A percentile compares a stretch with the other conserved stretches of the same genome.
Evolutionary conservation across 2,888 invertebrate genomes (phyloP).

Genomic region (Crematogaster levior): DNA sequence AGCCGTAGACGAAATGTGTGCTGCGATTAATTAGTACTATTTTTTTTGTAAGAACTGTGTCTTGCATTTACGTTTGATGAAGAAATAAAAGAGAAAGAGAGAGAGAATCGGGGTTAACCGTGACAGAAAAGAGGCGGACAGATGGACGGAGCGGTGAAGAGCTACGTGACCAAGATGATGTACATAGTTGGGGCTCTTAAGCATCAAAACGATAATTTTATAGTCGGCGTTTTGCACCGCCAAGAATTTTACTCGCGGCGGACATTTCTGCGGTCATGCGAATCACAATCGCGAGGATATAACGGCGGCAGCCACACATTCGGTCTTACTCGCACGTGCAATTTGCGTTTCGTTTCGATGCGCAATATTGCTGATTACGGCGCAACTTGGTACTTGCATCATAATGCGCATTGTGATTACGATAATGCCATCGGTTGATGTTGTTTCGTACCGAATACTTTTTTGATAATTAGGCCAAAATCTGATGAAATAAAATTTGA

Average conservation of each 20-base stretch:
- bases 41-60: constrained; percentile 29
- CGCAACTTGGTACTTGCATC: constrained; percentile 19
- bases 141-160: constrained; percentile 25
- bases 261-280: constrained; percentile 18
- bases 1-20: constrained; percentile 23
- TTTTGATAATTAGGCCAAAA: not conserved
- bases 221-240: constrained; percentile 39
- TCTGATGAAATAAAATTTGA: not conserved
- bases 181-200: constrained; percentile 34
- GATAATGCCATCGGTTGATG: not conserved
- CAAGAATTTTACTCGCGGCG: constrained; percentile 35
- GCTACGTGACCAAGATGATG: constrained; percentile 39
- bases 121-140: constrained; percentile 32
- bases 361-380: constrained; percentile 20
- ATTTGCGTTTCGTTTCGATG: constrained; percentile 27
- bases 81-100: constrained; percentile 9
- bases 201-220: constrained; percentile 44
- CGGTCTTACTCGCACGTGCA: constrained; percentile 6
- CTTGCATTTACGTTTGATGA: not conserved
- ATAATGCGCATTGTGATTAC: constrained; percentile 4
- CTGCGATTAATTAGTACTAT: constrained; percentile 66
- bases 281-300: constrained; percentile 30
- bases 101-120: constrained; percentile 26
- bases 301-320: constrained; percentile 2
- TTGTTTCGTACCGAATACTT: not conserved